Evolutionary conservation across 2,888 invertebrate genomes (phyloP).

Genomic region (Blastobasis adustella): DNA sequence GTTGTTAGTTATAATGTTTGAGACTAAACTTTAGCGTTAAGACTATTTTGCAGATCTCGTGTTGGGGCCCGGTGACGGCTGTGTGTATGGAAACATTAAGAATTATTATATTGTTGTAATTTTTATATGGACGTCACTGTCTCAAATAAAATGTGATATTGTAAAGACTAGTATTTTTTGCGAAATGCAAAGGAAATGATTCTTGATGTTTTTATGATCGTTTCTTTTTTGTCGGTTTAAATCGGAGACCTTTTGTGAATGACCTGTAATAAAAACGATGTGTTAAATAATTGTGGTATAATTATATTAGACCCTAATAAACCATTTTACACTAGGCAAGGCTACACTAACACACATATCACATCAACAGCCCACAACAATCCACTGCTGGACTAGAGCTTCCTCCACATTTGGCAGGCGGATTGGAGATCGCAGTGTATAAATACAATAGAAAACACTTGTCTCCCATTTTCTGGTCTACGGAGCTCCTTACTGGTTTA

Average conservation of each 20-base stretch:
- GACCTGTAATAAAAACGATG: constrained; percentile 58
- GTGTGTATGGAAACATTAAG: constrained; percentile 70
- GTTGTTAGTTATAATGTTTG: constrained; percentile 56
- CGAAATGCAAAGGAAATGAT: constrained; percentile 60
- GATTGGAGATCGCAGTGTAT: too few relatives aligned
- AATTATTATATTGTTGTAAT: constrained; percentile 67
- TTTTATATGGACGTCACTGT: constrained; percentile 72
- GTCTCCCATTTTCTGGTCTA: too few relatives aligned
- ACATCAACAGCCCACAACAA: too few relatives aligned
- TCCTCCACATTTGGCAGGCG: too few relatives aligned
- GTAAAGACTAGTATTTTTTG: constrained; percentile 66
- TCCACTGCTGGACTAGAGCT: too few relatives aligned
- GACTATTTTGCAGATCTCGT: constrained; percentile 67
- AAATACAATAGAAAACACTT: too few relatives aligned
- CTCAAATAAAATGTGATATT: constrained; percentile 73
- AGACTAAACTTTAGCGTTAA: constrained; percentile 58
- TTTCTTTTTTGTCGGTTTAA: constrained; percentile 69
- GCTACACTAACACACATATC: too few relatives aligned
- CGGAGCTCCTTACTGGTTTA: too few relatives aligned
- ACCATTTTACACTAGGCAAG: too few relatives aligned
- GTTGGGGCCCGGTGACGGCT: constrained; percentile 60
- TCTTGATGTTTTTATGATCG: constrained; percentile 69
- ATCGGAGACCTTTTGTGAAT: constrained; percentile 68
- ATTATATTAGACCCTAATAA: too few relatives aligned
- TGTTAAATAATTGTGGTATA: too few relatives aligned